Percentiles rank a stretch among this genome's conserved stretches.
Conservation (phyloP, 2,888 invertebrate species). For the Julus scanicus region DNA sequence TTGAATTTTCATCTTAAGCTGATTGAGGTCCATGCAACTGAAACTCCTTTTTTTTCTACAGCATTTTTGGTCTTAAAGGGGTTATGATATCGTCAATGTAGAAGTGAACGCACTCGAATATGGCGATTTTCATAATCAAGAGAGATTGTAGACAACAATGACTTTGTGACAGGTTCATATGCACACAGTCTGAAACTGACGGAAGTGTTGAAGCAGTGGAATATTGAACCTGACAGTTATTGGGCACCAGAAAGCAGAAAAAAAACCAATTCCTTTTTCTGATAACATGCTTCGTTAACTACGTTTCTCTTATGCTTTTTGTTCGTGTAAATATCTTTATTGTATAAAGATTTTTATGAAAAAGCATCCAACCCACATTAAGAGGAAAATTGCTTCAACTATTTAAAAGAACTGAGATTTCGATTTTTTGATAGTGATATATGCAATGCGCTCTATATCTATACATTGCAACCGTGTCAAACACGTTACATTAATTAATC, state of each 20-base stretch:
- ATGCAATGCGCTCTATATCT: too few relatives aligned
- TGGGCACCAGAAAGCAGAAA: background rate
- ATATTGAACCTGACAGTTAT: background rate
- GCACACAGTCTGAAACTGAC: background rate
- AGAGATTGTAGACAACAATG: background rate
- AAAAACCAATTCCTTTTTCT: background rate
- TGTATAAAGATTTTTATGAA: background rate
- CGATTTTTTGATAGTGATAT: too few relatives aligned
- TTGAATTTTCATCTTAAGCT: background rate
- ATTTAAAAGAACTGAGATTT: too few relatives aligned
- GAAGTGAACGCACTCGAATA: background rate
- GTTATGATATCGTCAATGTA: slow-evolving; percentile 10
- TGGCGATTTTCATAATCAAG: slow-evolving; percentile 12
- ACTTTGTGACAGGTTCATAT: background rate
- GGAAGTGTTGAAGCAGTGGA: background rate
- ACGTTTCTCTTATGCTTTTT: background rate
- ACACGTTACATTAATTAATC: too few relatives aligned
- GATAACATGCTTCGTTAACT: background rate
- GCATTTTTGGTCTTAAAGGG: background rate
- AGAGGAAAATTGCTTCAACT: too few relatives aligned
- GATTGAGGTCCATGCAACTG: slow-evolving; percentile 6
- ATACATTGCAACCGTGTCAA: too few relatives aligned
- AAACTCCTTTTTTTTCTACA: background rate
- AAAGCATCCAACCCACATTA: background rate
- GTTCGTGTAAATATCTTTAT: background rate